A percentile compares a stretch with the other conserved stretches of the same genome.
Conservation (phyloP, 2,113 vertebrate genomes). For the Daphoenositta chrysoptera region DNA sequence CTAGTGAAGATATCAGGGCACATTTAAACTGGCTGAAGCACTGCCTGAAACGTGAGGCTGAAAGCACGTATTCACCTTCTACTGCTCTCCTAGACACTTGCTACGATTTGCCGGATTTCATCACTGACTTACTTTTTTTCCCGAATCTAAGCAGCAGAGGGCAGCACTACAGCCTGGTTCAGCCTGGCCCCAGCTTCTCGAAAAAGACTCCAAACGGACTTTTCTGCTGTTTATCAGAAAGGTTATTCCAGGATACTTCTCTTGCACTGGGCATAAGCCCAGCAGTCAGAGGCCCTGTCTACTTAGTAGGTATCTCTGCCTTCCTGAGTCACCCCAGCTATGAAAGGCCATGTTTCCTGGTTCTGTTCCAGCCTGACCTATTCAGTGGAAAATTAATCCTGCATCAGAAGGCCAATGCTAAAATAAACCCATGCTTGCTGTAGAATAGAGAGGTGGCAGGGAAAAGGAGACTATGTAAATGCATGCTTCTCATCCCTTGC, state of each 20-base stretch:
- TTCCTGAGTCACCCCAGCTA: conserved; percentile 14
- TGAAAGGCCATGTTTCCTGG: conserved; percentile 29
- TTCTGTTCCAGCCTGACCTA: conserved; percentile 37
- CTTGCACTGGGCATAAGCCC: not conserved
- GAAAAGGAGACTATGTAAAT: not conserved
- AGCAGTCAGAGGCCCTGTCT: not conserved
- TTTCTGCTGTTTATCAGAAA: conserved; percentile 5
- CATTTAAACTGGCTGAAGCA: not conserved
- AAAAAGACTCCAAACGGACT: not conserved
- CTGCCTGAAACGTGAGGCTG: not conserved
- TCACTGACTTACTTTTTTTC: rapidly evolving
- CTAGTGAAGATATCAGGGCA: not conserved
- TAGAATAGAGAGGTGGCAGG: not conserved
- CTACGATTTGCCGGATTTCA: not conserved
- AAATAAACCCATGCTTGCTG: conserved; percentile 42
- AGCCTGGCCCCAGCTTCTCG: not conserved
- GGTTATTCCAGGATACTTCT: conserved; percentile 45
- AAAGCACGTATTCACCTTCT: not conserved
- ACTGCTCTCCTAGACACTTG: not conserved
- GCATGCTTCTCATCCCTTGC: not conserved
- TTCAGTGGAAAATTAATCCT: conserved; percentile 63
- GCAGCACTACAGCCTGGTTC: not conserved
- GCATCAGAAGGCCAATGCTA: conserved; percentile 58
- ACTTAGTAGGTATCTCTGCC: conserved; percentile 17
- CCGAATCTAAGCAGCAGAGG: not conserved